Evolutionary conservation across 1,140 invertebrate species (phyloP).

Genomic region (Atta colombica): DNA sequence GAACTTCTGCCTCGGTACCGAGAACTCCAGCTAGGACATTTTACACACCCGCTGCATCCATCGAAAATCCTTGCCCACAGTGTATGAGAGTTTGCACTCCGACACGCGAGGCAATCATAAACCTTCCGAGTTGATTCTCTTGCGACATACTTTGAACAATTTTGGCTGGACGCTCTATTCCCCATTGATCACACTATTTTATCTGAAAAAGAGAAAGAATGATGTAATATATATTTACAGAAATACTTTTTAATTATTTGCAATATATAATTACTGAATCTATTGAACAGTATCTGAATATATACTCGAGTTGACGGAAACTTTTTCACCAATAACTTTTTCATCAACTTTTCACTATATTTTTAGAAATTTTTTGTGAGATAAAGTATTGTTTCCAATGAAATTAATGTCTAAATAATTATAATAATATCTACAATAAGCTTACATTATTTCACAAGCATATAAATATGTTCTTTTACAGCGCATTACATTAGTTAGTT

Average conservation of each 20-base stretch:
- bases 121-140: constrained; percentile 45
- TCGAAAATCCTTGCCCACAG: constrained; percentile 25
- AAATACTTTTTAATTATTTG: background rate
- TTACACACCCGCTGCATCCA: constrained; percentile 33
- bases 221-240: background rate
- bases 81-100: constrained; percentile 16
- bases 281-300: background rate
- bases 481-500: background rate
- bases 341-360: background rate
- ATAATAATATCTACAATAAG: background rate
- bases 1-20: background rate
- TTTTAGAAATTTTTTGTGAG: background rate
- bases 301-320: background rate
- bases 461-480: background rate
- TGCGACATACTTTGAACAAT: constrained; percentile 5
- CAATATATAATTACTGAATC: background rate
- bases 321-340: too few species aligned
- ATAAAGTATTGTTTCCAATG: background rate
- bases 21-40: constrained; percentile 15
- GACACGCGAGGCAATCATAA: constrained; percentile 36
- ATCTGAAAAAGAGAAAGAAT: background rate
- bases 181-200: constrained; percentile 17
- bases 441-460: background rate
- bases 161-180: background rate
- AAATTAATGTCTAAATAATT: background rate